Conservation (phyloP, 2,888 invertebrate genomes). For the Limenitis camilla region DNA sequence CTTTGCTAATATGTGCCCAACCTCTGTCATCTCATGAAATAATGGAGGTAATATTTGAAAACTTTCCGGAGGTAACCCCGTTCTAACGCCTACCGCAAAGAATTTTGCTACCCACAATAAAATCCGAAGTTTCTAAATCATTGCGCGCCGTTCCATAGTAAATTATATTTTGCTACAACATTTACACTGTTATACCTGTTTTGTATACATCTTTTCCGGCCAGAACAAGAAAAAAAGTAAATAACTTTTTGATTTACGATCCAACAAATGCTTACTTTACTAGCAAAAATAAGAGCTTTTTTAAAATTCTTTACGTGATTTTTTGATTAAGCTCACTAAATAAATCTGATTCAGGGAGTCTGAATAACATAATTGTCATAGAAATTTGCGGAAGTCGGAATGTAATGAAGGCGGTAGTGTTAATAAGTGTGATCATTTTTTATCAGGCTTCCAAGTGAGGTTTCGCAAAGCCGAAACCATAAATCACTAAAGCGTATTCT, state of each 20-base stretch:
- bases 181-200: conserved; percentile 10
- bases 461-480: conserved; percentile 68
- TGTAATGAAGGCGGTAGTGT: conserved; percentile 56
- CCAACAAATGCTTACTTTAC: too few species aligned
- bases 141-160: conserved; percentile 24
- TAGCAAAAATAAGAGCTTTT: too few species aligned
- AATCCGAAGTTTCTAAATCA: conserved; percentile 48
- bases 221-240: conserved; percentile 9
- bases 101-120: conserved; percentile 60
- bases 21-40: conserved; percentile 71
- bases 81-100: conserved; percentile 56
- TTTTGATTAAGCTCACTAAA: too few species aligned
- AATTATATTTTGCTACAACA: conserved; percentile 19
- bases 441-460: conserved; percentile 64
- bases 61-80: conserved; percentile 57
- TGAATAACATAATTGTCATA: too few species aligned
- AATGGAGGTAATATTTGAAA: conserved; percentile 74
- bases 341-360: too few species aligned
- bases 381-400: background rate
- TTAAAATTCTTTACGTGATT: too few species aligned
- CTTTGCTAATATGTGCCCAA: conserved; percentile 73
- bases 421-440: conserved; percentile 71
- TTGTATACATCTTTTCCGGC: conserved; percentile 7
- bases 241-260: conserved; percentile 6
- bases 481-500: conserved; percentile 60